Evolutionary conservation across 2,888 invertebrate species (phyloP), one percentile per base, ranked within the genome.

Genomic region (Lasioglossum marginatum): DNA sequence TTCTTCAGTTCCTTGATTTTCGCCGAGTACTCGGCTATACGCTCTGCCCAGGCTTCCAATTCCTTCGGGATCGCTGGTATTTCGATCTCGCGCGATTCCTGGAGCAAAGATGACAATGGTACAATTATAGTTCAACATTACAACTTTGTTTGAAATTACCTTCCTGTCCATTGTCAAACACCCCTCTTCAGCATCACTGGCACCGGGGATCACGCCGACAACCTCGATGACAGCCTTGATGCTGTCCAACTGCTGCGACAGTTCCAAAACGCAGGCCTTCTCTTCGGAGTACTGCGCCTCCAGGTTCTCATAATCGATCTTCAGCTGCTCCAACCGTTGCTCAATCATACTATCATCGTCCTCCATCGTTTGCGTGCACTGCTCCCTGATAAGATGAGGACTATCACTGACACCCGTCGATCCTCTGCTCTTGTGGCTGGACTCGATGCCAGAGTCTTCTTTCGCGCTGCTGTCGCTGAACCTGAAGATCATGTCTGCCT

Each of bases 371-470:
- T 86, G 86, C 1, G 77, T 84, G n/a, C 37, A 70, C 19, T 78
- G 70, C n/a, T 87, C 81, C 14, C 71, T 86, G 10, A 43, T 70
- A 0, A 75, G 75, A 12, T 23, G 37, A 0, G n/a, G 40, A 27
- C 68, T 72, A 5, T 77, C 84, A 2, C 45, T 43, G 3, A 78
- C 10, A 19, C 82, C 78, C 4, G 23, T 72, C 68, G 83, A 87
- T 34, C 75, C 70, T 3, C 52, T 73, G 34, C 79, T 88, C 43
- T 43, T 82, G 37, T 68, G 60, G 34, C 70, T 75, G 27, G 68
- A 79, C 34, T 74, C 87, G 40, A 87, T 88, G 48, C 94, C 94
- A 0, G 94, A 95, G 85, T 95, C 94, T 37, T 94, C 90, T 66
- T 90, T 93, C n/a, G 84, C 88, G 31, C 89, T 91, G 3, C 66